Evolutionary conservation across 1,140 invertebrate genomes (phyloP).

Genomic region (Apis dorsata): DNA sequence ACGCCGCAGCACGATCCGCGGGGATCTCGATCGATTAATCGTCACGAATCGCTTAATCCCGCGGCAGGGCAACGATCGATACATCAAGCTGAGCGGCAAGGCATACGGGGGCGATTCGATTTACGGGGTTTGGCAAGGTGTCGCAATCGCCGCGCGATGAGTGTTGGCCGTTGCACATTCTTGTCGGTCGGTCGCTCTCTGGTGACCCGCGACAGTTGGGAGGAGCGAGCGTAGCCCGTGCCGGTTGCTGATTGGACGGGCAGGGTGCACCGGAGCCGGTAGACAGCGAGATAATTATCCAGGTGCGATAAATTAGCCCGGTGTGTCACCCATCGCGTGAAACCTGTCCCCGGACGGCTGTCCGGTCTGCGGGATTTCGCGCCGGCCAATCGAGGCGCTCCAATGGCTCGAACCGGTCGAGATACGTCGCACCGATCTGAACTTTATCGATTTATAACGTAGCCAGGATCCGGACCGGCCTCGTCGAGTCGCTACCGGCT

Average conservation of each 20-base stretch:
- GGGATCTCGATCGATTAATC: slow-evolving; percentile 30
- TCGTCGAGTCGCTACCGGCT: slow-evolving; percentile 1
- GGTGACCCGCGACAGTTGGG: slow-evolving; percentile 60
- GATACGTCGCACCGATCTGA: slow-evolving; percentile 55
- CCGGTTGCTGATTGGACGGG: slow-evolving; percentile 65
- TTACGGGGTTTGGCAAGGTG: slow-evolving; percentile 50
- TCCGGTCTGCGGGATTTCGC: slow-evolving; percentile 64
- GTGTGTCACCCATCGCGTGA: slow-evolving; percentile 72
- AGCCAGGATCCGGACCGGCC: slow-evolving; percentile 18
- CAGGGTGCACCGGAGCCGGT: slow-evolving; percentile 46
- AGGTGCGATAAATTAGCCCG: slow-evolving; percentile 72
- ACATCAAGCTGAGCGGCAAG: slow-evolving; percentile 23
- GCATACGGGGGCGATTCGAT: slow-evolving; percentile 30
- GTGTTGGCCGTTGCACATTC: slow-evolving; percentile 32
- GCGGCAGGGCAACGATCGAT: slow-evolving; percentile 30
- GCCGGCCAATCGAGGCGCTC: slow-evolving; percentile 67
- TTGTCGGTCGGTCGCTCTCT: slow-evolving; percentile 20
- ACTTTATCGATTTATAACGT: slow-evolving; percentile 59
- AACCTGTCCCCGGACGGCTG: slow-evolving; percentile 72
- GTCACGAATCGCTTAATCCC: slow-evolving; percentile 36
- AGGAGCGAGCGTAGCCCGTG: slow-evolving; percentile 63
- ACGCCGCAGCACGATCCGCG: not conserved
- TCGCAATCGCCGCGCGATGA: slow-evolving; percentile 35
- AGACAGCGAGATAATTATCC: slow-evolving; percentile 73
- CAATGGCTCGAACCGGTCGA: slow-evolving; percentile 55